Base-by-base conservation (phyloP, 2,113 vertebrate genomes). In the Atrichornis clamosus region DNA sequence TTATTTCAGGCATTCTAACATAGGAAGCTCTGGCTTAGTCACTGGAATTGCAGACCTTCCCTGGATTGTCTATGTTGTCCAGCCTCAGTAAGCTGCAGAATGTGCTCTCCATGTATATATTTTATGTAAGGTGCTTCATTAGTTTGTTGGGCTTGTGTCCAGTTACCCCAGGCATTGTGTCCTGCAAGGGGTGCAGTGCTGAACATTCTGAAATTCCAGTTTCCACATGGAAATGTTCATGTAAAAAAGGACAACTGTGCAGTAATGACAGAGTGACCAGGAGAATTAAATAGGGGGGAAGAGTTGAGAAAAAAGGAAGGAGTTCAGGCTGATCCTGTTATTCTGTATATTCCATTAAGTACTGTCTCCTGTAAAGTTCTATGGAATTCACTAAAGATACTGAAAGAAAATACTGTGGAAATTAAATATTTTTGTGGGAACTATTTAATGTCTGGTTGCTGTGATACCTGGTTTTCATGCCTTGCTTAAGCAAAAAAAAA, bases 311-410 rank as follows among this genome's bases (percentile, higher is more conserved):
- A 72, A 73, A 56, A 86, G 80, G 32, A 52, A 56, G 68, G 37
- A 15, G 3, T 46, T 65, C 19, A 68, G 90, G 64, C 37, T 60
- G 62, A 42, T 82, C 73, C 56, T 87, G 91, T 64, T 96, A 62
- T 72, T 86, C 63, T 97, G 91, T 93, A 55, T 89, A 74, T 91
- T 93, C 76, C 93, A 90, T 94, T 88, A 39, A 65, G 53, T 92
- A 78, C 95, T 95, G 84, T 97, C 87, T 96, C 90, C 65, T 96
- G 93, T 98, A 97, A 96, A 97, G 74, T 96, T 91, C 89, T 96
- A 67, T 84, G 93, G 62, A 83, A 76, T 89, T 65, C 73, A 93
- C 92, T 96, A 37, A 96, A 95, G 79, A 69, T 85, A 65, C 5
- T 95, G 84, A 76, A 95, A 91, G 92, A 84, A 95, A 92, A 92